Percentiles rank a stretch among this genome's conserved stretches.
Conservation (phyloP, 2,888 invertebrate species). For the Eumerus sabulonum region DNA sequence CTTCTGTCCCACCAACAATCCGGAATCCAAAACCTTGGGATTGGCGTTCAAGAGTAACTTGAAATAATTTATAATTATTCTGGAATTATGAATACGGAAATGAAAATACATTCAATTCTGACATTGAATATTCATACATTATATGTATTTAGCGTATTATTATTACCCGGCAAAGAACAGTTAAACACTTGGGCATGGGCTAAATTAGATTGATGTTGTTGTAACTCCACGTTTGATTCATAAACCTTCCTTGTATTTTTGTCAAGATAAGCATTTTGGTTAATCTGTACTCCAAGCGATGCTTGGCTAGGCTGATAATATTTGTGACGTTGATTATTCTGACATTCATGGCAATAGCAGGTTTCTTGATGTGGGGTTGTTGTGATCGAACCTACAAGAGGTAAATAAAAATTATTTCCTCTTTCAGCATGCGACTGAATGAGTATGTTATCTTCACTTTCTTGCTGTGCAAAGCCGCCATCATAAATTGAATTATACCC, state of each 20-base stretch:
- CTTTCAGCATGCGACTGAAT: constrained; percentile 49
- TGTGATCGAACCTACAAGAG: constrained; percentile 66
- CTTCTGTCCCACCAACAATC: constrained; percentile 98
- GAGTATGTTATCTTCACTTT: constrained; percentile 36
- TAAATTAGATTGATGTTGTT: constrained; percentile 48
- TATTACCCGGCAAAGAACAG: constrained; percentile 58
- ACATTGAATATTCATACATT: too few relatives aligned
- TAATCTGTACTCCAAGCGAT: not conserved
- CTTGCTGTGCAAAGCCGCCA: constrained; percentile 47
- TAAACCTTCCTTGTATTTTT: too few relatives aligned
- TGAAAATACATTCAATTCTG: not conserved
- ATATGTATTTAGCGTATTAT: not conserved
- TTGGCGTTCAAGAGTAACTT: constrained; percentile 90
- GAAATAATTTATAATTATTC: constrained; percentile 75
- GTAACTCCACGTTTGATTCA: constrained; percentile 58
- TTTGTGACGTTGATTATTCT: constrained; percentile 74
- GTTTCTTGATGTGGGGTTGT: constrained; percentile 76
- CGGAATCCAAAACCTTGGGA: constrained; percentile 98
- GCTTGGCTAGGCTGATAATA: constrained; percentile 70
- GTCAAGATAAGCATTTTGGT: too few relatives aligned
- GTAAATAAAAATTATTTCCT: too few relatives aligned
- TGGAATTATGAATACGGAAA: constrained; percentile 42
- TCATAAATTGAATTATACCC: constrained; percentile 57
- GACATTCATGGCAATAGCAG: constrained; percentile 78
- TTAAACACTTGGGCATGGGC: constrained; percentile 49